Evolutionary conservation across 1,140 invertebrate genomes (phyloP), one percentile per base, ranked within the genome.

Genomic region (Pogonomyrmex californicus): DNA sequence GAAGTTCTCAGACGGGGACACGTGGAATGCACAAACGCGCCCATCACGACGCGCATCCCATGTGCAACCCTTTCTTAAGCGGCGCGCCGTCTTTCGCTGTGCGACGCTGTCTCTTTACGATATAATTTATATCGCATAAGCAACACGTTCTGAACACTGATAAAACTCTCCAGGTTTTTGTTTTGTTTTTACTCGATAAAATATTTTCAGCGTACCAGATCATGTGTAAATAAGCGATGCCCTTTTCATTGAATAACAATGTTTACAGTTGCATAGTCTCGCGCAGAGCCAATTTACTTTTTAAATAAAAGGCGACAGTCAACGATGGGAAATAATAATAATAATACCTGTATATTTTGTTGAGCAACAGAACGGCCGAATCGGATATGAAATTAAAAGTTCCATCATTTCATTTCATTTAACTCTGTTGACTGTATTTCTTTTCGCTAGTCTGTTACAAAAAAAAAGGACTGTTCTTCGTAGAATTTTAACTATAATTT

Each of bases 201-300:
- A 73, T 56, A 17, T 56, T 56, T 73, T 4, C 36, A 73, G 14
- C 33, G 6, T 10, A 14, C 41, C 5, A 70, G 44, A 51, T 49
- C 30, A 51, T 30, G n/a, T 56, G 33, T 73, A 23, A 4, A 51
- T 23, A 54, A 23, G 49, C 17, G 33, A 38, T 36, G 14, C n/a
- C 17, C 6, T 71, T 54, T 71, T 36, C 17, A 6, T 38, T 38
- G 17, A 73, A 73, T 73, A 73, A 73, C n/a, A 41, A 73, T 38
- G 5, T 73, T 73, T 58, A 9, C 70, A 56, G n/a, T 23, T 17
- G 23, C 30, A 17, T 3, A 23, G 4, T 73, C 17, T 56, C 23
- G 10, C 17, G 51, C 36, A 73, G 17, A 73, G 70, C 5, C 12
- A 73, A 56, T 73, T 73, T 73, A n/a, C 10, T 56, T 73, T 56